phyloP scores from a whole-genome alignment of 2,797 vertebrate genomes.

The Mionectes olivaceus region DNA sequence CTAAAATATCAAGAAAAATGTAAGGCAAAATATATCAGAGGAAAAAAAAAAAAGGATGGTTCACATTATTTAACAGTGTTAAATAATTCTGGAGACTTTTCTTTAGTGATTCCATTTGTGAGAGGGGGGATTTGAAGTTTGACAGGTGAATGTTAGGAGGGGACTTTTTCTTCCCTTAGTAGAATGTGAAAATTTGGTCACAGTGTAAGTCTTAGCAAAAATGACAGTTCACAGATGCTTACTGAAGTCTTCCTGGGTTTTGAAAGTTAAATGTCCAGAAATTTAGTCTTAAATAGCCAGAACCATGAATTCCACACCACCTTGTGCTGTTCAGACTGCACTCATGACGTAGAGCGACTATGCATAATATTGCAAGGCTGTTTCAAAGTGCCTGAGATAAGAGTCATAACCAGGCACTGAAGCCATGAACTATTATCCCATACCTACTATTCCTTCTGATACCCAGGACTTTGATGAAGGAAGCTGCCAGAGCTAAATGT shows the following conservation, averaged over 20 bases:
- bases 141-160: neutral
- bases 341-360: neutral
- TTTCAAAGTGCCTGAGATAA: neutral
- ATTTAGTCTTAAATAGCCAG: neutral
- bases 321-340: neutral
- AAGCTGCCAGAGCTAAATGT: neutral
- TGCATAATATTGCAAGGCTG: neutral
- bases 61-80: slow-evolving; percentile 1
- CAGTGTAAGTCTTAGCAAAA: neutral
- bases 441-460: neutral
- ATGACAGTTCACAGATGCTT: slow-evolving; percentile 5
- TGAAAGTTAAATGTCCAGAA: neutral
- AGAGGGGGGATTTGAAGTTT: neutral
- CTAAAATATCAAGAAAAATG: neutral
- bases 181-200: neutral
- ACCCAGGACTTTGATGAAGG: neutral
- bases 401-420: neutral
- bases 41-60: fast-evolving
- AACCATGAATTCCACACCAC: neutral
- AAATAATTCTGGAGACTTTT: slow-evolving; percentile 19
- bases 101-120: neutral
- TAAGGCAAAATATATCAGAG: neutral
- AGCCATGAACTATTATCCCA: neutral
- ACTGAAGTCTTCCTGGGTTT: neutral
- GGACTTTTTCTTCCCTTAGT: neutral